Evolutionary conservation across 2,113 vertebrate species (phyloP).

Genomic region (Podarcis cretensis): DNA sequence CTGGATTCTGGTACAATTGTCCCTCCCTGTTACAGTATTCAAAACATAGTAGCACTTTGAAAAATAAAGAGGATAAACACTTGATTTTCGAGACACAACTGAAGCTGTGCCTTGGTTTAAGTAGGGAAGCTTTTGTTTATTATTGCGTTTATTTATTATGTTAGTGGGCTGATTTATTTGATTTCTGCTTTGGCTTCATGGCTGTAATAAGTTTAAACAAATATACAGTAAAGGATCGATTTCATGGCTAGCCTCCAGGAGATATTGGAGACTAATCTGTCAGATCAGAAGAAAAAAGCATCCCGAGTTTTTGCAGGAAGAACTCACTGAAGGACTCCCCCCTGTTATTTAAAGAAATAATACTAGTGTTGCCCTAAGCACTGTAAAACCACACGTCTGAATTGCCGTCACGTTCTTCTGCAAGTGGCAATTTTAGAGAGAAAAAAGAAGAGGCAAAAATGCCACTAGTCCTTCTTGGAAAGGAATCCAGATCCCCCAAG

Average conservation of each 20-base stretch:
- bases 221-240: neutral
- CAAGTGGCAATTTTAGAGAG: neutral
- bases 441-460: neutral
- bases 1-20: too few species aligned
- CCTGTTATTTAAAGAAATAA: neutral
- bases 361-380: neutral
- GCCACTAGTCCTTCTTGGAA: conserved; percentile 1
- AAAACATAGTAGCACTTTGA: neutral
- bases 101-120: neutral
- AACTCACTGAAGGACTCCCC: too few species aligned
- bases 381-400: neutral
- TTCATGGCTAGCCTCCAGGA: neutral
- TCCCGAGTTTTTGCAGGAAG: too few species aligned
- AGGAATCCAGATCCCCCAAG: conserved; percentile 19
- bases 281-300: neutral
- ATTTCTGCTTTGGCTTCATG: neutral
- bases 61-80: neutral
- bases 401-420: neutral
- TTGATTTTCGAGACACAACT: neutral
- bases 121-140: neutral
- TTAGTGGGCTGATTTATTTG: neutral
- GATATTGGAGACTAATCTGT: neutral
- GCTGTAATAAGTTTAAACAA: neutral
- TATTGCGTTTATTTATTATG: neutral
- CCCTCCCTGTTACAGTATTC: too few species aligned